phyloP scores from a whole-genome alignment of 2,113 vertebrate genomes.

The Pimephales promelas region DNA sequence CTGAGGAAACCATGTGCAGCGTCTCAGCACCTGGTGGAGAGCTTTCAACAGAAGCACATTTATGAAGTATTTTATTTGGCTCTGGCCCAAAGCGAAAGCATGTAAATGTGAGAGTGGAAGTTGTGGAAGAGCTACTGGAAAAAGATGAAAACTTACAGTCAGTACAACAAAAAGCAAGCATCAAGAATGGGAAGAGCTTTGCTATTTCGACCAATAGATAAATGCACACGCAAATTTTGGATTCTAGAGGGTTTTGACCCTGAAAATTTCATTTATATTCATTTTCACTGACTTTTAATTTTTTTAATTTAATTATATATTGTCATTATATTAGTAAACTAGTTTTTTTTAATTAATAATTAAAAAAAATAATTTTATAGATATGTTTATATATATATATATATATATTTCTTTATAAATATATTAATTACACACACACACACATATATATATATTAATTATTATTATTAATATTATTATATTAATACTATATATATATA shows the following conservation, averaged over 20 bases:
- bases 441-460: too few relatives aligned
- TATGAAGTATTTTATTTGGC: constrained; percentile 43
- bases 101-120: constrained; percentile 2
- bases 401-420: too few relatives aligned
- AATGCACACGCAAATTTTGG: background rate
- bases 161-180: background rate
- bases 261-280: background rate
- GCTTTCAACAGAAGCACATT: constrained; percentile 3
- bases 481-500: too few relatives aligned
- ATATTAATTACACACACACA: too few relatives aligned
- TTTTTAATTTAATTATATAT: too few relatives aligned
- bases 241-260: background rate
- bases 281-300: background rate
- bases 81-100: constrained; percentile 5
- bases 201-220: background rate
- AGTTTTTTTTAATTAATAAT: too few relatives aligned
- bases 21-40: constrained; percentile 34
- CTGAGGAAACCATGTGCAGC: background rate
- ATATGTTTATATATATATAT: too few relatives aligned
- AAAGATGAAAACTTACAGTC: background rate
- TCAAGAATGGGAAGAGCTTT: background rate
- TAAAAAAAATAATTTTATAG: too few relatives aligned
- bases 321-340: too few relatives aligned
- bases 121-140: background rate
- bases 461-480: too few relatives aligned